Evolutionary conservation across 2,888 invertebrate species (phyloP), one percentile per base, ranked within the genome.

Genomic region (Cartodere bifasciata): DNA sequence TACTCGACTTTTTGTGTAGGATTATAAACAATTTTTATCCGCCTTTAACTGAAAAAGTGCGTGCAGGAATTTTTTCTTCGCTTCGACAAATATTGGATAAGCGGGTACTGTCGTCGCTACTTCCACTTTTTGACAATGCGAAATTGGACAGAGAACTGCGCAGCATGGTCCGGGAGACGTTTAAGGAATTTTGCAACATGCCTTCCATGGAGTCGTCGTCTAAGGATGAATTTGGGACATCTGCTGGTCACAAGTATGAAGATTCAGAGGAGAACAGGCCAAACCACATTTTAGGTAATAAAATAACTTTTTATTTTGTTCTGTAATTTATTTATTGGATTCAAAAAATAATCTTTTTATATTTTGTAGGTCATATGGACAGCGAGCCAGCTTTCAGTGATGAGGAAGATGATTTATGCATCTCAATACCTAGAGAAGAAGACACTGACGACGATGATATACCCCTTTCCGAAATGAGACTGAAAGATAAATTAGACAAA

Each of bases 1-100:
- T 91, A 39, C 60, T 91, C 46, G 90, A 91, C 60, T 97, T 91
- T 63, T 68, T 91, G 40, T 90, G 88, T 63, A 66, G 88, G 72
- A 85, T 90, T 55, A 85, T 88, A 63, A 74, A 80, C 45, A 80
- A 87, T 57, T 91, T 86, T 58, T 81, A 82, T 63, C 85, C 86
- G 28, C 68, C 75, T 15, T 68, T 81, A 50, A 69, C 75, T 25
- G 82, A 82, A 14, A 81, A 80, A 65, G 84, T 91, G 4, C 72
- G 73, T 46, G 71, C 74, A 48, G 86, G 86, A 9, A 81, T 87
- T 48, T 84, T 76, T 55, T 78, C 81, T 39, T 86, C 90, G 4
- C 60, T 91, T 12, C 67, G 78, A 44, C 83, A 85, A 55, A 90
- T 91, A 47, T 68, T 88, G 39, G 88, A 88, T 49, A 95, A 95